These are phyloP conservation scores for Pachymerium ferrugineum DNA, from an alignment of 2,888 invertebrate species.

Conservation along the genomic window DNA sequence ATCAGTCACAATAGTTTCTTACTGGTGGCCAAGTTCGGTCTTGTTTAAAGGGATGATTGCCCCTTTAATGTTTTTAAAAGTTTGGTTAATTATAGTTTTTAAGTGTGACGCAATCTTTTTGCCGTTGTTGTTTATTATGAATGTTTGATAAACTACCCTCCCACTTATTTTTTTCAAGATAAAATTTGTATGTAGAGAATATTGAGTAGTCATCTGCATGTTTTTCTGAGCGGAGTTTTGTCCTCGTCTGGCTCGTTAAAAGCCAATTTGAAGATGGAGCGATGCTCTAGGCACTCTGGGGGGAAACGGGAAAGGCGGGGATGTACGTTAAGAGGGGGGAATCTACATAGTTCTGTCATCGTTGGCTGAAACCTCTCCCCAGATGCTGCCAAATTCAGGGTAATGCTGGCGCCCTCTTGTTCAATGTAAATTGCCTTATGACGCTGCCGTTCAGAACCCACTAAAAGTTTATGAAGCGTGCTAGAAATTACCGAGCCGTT, in stretches of 20 bases:
- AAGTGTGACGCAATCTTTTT: too few relatives aligned
- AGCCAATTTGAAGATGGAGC: conserved; percentile 25
- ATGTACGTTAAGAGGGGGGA: conserved; percentile 15
- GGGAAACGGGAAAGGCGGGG: conserved; percentile 20
- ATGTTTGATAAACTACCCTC: too few relatives aligned
- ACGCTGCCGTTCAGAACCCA: conserved; percentile 25
- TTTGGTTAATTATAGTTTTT: too few relatives aligned
- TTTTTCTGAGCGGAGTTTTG: conserved; percentile 11
- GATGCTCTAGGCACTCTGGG: conserved; percentile 17
- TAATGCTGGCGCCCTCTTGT: conserved; percentile 17
- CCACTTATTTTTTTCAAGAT: too few relatives aligned
- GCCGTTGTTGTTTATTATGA: too few relatives aligned
- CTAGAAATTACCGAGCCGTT: conserved; percentile 20
- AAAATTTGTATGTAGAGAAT: too few relatives aligned
- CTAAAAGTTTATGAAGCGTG: conserved; percentile 27
- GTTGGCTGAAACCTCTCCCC: conserved; percentile 27
- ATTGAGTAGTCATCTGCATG: conserved; percentile 9
- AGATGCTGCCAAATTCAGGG: conserved; percentile 26
- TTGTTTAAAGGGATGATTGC: too few relatives aligned
- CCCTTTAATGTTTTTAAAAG: too few relatives aligned
- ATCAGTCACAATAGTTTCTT: too few relatives aligned
- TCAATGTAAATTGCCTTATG: conserved; percentile 27
- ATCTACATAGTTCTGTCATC: conserved; percentile 24
- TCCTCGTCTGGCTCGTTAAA: conserved; percentile 27
- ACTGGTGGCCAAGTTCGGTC: too few relatives aligned